Evolutionary conservation across 1,140 invertebrate species (phyloP), one percentile per base, ranked within the genome.

Genomic region (Caerostris darwini): DNA sequence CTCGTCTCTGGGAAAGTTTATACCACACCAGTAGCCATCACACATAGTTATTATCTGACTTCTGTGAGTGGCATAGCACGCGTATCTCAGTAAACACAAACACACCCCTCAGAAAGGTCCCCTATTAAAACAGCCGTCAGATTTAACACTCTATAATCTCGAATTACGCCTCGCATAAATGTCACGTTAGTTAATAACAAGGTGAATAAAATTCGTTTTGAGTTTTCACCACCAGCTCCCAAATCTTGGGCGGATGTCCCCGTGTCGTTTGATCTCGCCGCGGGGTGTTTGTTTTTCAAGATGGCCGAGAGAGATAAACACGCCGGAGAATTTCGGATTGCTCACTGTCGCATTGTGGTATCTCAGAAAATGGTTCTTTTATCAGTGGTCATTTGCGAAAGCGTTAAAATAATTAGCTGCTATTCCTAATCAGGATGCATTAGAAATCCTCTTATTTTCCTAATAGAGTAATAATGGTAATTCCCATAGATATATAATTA

Each of bases 101-200:
- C 81, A 83, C 90, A 85, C 90, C 77, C 61, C 71, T 81, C n/a
- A 5, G 67, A n/a, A 56, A 54, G 17, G 7, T 19, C 53, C 71
- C 59, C 64, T 64, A 85, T 56, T 90, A 90, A 90, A 90, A 71
- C n/a, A 77, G 54, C 88, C 88, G 88, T 90, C 88, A 57, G n/a
- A 34, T 90, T 90, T 90, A 90, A 90, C 88, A 59, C 88, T 90
- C 69, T 54, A 17, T 82, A 82, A 91, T 91, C 90, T 91, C 69
- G 61, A 91, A 81, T 91, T 81, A 91, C 71, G 71, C 71, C 34
- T 50, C 19, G n/a, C 69, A 54, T 91, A 91, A 91, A 81, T 77
- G 71, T 91, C 69, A 90, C 64, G 64, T 50, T 77, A 7, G 64
- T 59, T 90, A 90, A 90, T 90, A 56, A 90, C 64, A 57, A 12